These are phyloP conservation scores for Clarias laeviceps DNA, from an alignment of 2,797 vertebrate genomes.

Conservation along the genomic window DNA sequence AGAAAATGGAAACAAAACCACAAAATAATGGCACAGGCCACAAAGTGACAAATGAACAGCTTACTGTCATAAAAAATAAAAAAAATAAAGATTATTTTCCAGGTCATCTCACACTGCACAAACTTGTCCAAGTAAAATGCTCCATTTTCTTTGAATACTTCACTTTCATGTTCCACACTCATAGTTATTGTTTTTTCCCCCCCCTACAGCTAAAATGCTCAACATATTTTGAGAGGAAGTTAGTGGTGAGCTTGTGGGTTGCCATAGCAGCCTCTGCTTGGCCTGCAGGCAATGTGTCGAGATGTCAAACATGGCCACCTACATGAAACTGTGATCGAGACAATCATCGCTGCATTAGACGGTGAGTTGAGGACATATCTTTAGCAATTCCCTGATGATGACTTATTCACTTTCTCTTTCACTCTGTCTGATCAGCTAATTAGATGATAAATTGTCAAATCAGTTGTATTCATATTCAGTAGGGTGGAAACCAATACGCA, in stretches of 20 bases:
- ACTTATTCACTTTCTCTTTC: background rate
- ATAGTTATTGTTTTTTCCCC: background rate
- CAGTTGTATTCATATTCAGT: background rate
- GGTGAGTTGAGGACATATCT: slow-evolving; percentile 17
- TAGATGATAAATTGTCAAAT: background rate
- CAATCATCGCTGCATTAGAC: slow-evolving; percentile 38
- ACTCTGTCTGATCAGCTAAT: background rate
- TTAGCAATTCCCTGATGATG: background rate
- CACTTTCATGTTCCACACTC: slow-evolving; percentile 21
- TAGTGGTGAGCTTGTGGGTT: slow-evolving; percentile 44
- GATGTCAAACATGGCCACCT: slow-evolving; percentile 55
- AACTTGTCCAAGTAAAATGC: background rate
- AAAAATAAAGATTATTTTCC: background rate
- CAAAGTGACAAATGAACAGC: background rate
- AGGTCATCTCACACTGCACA: background rate
- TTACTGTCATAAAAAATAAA: background rate
- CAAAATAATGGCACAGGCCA: background rate
- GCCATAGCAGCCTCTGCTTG: slow-evolving; percentile 55
- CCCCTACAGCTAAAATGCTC: slow-evolving; percentile 17
- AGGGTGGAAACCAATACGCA: no score
- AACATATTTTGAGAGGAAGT: slow-evolving; percentile 14
- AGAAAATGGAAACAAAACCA: background rate
- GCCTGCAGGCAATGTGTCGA: slow-evolving; percentile 45
- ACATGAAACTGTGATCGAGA: slow-evolving; percentile 37
- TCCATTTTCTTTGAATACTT: background rate